A percentile compares a stretch with the other conserved stretches of the same genome.
Evolutionary conservation across 2,797 vertebrate genomes (phyloP).

Genomic region (Crypturellus tataupa): DNA sequence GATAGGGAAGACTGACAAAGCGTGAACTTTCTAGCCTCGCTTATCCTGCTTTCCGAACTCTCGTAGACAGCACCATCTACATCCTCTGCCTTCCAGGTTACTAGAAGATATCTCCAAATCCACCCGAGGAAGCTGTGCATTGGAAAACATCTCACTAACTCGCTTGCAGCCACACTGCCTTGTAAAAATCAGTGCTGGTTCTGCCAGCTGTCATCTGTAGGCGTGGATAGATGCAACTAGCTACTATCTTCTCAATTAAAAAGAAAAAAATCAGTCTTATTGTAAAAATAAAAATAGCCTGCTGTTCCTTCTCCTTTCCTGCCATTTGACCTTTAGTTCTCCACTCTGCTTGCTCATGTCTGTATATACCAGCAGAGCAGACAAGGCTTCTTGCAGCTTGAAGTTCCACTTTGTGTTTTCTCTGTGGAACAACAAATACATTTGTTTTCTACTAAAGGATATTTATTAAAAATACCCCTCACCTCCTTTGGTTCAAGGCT

Average conservation of each 20-base stretch:
- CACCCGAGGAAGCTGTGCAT: background rate
- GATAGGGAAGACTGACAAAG: background rate
- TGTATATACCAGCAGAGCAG: background rate
- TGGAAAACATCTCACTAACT: background rate
- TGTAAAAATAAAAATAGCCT: background rate
- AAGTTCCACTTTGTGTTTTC: background rate
- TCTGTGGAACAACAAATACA: background rate
- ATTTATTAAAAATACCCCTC: background rate
- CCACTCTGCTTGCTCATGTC: background rate
- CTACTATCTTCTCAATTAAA: background rate
- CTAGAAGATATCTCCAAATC: background rate
- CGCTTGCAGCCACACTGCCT: background rate
- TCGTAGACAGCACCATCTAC: no score
- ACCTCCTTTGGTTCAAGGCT: background rate
- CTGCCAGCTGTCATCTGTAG: background rate
- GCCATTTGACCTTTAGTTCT: background rate
- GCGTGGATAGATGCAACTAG: background rate
- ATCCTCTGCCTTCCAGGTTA: background rate
- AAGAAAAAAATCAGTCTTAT: background rate
- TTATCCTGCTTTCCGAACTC: background rate
- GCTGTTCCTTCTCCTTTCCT: background rate
- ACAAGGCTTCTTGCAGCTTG: background rate
- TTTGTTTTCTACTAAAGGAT: background rate
- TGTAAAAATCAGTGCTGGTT: background rate
- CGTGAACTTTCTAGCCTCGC: background rate